Evolutionary conservation across 2,888 invertebrate genomes (phyloP).

Genomic region (Chorisops tibialis): DNA sequence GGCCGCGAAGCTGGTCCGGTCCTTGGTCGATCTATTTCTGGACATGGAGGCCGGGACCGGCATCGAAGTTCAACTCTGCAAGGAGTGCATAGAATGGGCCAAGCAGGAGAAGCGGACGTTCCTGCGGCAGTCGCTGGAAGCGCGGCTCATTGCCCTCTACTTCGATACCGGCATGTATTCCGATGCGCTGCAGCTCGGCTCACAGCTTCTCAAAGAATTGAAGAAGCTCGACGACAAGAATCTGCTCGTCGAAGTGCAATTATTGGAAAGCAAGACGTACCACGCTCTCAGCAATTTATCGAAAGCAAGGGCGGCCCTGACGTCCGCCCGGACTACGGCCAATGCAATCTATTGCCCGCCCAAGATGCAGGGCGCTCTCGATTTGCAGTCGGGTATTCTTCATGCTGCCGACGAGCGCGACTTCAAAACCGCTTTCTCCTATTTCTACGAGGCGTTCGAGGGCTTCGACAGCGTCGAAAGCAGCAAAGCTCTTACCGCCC

Average conservation of each 20-base stretch:
- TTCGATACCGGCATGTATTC: conserved; percentile 87
- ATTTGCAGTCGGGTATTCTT: conserved; percentile 94
- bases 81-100: conserved; percentile 99
- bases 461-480: conserved; percentile 95
- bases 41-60: conserved; percentile 96
- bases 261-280: conserved; percentile 97
- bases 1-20: conserved; percentile 95
- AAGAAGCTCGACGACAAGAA: conserved; percentile 99
- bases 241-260: conserved; percentile 94
- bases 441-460: conserved; percentile 99
- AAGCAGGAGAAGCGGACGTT: conserved; percentile 97
- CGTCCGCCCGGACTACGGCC: conserved; percentile 98
- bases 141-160: conserved; percentile 90
- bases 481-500: conserved; percentile 85
- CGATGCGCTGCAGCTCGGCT: conserved; percentile 80
- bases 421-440: conserved; percentile 99
- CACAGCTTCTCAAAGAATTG: conserved; percentile 86
- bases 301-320: conserved; percentile 92
- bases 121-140: conserved; percentile 91
- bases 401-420: conserved; percentile 99
- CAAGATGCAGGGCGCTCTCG: conserved; percentile 95
- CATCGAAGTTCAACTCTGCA: conserved; percentile 87
- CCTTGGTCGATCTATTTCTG: conserved; percentile 94
- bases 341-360: conserved; percentile 99
- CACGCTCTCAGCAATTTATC: conserved; percentile 96